Evolutionary conservation across 2,113 vertebrate species (phyloP).

Genomic region (Etia nguti): DNA sequence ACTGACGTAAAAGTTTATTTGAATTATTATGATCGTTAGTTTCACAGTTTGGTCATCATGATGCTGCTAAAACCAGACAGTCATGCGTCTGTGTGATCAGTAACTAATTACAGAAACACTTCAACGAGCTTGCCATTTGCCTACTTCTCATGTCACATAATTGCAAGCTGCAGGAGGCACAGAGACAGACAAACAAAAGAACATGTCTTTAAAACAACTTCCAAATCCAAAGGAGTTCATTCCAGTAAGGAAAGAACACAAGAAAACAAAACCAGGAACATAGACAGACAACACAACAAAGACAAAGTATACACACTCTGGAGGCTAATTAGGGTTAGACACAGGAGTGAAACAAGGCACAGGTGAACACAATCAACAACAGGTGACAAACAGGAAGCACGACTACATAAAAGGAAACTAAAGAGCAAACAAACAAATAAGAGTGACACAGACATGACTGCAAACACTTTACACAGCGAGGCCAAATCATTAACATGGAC

Average conservation of each 20-base stretch:
- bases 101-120: background rate
- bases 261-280: background rate
- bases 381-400: background rate
- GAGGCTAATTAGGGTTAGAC: background rate
- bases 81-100: background rate
- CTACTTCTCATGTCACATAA: background rate
- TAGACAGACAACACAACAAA: background rate
- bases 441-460: accelerated
- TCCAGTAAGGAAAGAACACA: background rate
- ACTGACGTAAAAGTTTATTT: background rate
- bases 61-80: background rate
- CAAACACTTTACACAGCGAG: background rate
- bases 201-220: background rate
- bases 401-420: background rate
- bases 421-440: no score
- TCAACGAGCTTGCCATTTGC: background rate
- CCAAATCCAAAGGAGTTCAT: background rate
- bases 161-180: background rate
- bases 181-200: background rate
- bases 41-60: background rate
- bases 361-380: background rate
- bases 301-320: background rate
- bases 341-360: background rate
- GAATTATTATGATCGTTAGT: background rate
- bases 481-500: background rate